Percentiles rank a stretch among this genome's conserved stretches.
phyloP scores from a whole-genome alignment of 2,113 vertebrate genomes.

The Coptodon rendalli region DNA sequence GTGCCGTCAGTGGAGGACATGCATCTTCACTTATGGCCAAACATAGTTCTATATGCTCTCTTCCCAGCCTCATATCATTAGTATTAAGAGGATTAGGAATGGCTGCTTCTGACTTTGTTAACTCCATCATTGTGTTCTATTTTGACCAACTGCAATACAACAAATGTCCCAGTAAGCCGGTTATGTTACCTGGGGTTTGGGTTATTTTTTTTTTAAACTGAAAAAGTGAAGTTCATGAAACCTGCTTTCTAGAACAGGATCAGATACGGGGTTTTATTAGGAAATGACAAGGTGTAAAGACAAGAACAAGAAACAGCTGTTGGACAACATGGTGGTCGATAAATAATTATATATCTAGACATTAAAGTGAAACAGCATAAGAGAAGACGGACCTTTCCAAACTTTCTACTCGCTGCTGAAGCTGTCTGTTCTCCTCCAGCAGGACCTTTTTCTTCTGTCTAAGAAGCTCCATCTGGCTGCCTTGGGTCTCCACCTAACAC shows the following conservation, averaged over 20 bases:
- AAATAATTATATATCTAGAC: not conserved
- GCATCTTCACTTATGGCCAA: not conserved
- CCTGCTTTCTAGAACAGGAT: not conserved
- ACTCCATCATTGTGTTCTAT: not conserved
- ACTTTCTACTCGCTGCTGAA: slow-evolving; percentile 81
- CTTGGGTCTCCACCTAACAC: slow-evolving; percentile 84
- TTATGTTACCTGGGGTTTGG: not conserved
- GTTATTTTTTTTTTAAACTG: not conserved
- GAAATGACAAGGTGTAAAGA: not conserved
- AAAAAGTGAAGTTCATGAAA: not conserved
- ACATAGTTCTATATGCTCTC: not conserved
- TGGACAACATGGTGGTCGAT: rapidly evolving
- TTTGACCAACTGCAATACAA: not conserved
- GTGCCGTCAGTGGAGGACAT: not conserved
- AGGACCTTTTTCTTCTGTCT: slow-evolving; percentile 82
- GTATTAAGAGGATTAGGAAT: not conserved
- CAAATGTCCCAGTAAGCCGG: rapidly evolving
- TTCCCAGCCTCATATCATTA: not conserved
- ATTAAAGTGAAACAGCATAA: not conserved
- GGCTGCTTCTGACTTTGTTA: not conserved
- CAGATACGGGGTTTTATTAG: not conserved
- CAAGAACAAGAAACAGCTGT: not conserved
- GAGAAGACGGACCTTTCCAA: slow-evolving; percentile 79
- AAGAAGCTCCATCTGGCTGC: slow-evolving; percentile 80
- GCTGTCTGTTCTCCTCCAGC: slow-evolving; percentile 85